These are phyloP conservation scores for Azemiops feae DNA, from an alignment of 2,113 vertebrate genomes.

Conservation along the genomic window DNA sequence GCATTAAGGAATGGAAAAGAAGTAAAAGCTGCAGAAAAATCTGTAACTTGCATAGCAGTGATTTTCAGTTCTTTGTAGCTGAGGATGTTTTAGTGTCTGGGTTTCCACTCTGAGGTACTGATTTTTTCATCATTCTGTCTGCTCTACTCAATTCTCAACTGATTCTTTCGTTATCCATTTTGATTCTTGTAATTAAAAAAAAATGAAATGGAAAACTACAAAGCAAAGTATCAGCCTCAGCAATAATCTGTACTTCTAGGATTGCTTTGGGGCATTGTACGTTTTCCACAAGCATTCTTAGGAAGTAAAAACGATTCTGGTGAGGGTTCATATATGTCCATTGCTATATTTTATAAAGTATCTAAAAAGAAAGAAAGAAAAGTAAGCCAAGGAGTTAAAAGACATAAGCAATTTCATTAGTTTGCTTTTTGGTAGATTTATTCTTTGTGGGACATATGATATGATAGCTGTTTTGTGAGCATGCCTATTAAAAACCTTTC, in stretches of 20 bases:
- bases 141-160: not conserved
- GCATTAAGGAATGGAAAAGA: not conserved
- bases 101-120: not conserved
- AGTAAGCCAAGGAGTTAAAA: not conserved
- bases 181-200: not conserved
- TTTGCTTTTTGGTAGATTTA: not conserved
- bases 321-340: not conserved
- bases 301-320: not conserved
- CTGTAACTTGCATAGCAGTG: not conserved
- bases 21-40: not conserved
- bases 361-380: not conserved
- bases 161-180: not conserved
- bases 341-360: not conserved
- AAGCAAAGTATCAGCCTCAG: not conserved
- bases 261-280: not conserved
- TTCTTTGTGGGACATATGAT: not conserved
- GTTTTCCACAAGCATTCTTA: not conserved
- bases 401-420: not conserved
- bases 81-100: not conserved
- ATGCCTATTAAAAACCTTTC: not conserved
- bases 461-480: not conserved
- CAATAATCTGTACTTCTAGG: not conserved
- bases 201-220: not conserved
- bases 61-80: not conserved
- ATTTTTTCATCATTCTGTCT: not conserved